Base-by-base conservation (phyloP, 1,140 invertebrate genomes). In the Vollenhovia emeryi region DNA sequence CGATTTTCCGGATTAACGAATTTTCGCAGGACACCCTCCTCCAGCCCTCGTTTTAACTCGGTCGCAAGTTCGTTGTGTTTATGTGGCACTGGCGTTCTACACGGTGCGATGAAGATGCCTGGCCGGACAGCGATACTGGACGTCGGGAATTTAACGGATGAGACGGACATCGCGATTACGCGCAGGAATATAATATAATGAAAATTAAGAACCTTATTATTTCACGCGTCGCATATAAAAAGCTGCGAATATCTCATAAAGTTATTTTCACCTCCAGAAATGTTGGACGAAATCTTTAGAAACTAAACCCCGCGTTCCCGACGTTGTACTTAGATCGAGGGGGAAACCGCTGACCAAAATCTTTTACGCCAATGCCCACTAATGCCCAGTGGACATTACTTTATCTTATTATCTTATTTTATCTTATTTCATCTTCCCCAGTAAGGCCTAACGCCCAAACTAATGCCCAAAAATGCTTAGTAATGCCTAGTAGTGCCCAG, bases 1-100 rank as follows among this genome's bases (percentile, higher is more conserved):
- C 36, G 78, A 82, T 82, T 82, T 82, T 30, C 66, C 66, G 66
- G 66, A 73, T 82, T 82, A 82, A 80, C 50, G 43, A 80, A 80
- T 80, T 80, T 80, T 71, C 78, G 11, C 24, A 52, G 36, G 24
- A 8, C 15, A n/a, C 21, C 48, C 3, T 36, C 9, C 24, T 45
- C 21, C 9, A 36, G 1, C 48, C 48, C 15, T 82, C 36, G 27
- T 33, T 73, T 71, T 45, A 73, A 71, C 24, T 43, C 27, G 40
- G 40, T 45, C 40, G 64, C 33, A 30, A 27, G 18, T 73, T 57
- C 24, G 66, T 71, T 57, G 66, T 82, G 64, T 73, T 82, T 73
- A 73, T 82, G 64, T 11, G 66, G 18, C 27, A 59, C 66, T 73
- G 21, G 50, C 36, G 73, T 82, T 73, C 50, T 33, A 21, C 60